phyloP scores from a whole-genome alignment of 2,113 vertebrate genomes.

The Apteryx mantelli region DNA sequence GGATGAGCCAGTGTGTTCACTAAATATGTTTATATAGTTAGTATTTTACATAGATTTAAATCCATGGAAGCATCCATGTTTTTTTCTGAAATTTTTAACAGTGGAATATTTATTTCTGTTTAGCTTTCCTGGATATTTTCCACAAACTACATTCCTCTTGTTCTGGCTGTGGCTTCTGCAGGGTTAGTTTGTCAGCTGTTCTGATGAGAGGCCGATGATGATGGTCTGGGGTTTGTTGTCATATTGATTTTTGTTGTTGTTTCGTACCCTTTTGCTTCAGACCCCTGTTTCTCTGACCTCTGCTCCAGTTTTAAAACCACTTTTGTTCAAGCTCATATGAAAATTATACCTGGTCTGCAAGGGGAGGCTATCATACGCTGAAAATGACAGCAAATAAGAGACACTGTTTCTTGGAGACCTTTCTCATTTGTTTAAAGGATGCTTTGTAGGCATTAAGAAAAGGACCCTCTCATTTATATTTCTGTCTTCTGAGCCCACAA shows the following conservation, averaged over 20 bases:
- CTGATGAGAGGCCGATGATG: neutral
- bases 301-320: neutral
- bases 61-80: constrained; percentile 17
- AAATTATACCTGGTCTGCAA: neutral
- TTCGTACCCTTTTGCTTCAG: neutral
- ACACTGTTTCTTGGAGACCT: neutral
- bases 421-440: neutral
- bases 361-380: neutral
- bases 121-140: constrained; percentile 54
- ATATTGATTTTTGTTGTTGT: neutral
- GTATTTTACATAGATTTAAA: constrained; percentile 56
- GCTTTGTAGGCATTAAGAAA: neutral
- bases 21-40: constrained; percentile 62
- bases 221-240: neutral
- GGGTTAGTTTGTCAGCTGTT: neutral
- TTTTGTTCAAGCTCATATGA: neutral
- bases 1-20: constrained; percentile 49
- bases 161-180: constrained; percentile 2
- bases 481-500: neutral
- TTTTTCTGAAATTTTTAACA: constrained; percentile 32
- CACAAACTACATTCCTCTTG: constrained; percentile 49
- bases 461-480: neutral
- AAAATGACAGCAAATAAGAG: neutral
- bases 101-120: constrained; percentile 60
- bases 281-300: neutral